A percentile compares a stretch with the other conserved stretches of the same genome.
Conservation (phyloP, 1,140 invertebrate genomes). For the Drosophila rufa region DNA sequence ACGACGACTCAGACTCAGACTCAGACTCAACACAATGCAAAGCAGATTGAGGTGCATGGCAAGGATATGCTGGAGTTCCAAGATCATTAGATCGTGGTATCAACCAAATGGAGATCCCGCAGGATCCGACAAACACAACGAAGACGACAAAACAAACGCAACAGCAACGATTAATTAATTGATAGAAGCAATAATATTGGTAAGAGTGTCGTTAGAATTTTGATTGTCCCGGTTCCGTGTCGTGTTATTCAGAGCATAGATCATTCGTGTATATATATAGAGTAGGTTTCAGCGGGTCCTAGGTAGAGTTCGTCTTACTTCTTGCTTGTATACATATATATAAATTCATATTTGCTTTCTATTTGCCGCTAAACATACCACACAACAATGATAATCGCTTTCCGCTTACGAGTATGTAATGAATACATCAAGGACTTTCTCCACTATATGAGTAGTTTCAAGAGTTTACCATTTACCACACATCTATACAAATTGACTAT, state of each 20-base stretch:
- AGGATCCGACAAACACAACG: constrained; percentile 47
- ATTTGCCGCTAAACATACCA: constrained; percentile 65
- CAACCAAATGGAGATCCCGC: not conserved
- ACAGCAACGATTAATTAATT: constrained; percentile 35
- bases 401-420: constrained; percentile 41
- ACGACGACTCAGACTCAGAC: constrained; percentile 19
- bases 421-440: constrained; percentile 35
- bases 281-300: constrained; percentile 38
- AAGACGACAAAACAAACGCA: constrained; percentile 47
- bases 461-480: constrained; percentile 56
- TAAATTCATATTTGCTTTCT: constrained; percentile 58
- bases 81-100: constrained; percentile 24
- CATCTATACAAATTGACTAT: constrained; percentile 71
- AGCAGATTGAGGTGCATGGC: constrained; percentile 44
- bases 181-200: constrained; percentile 36
- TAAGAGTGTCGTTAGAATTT: constrained; percentile 74
- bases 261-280: constrained; percentile 44
- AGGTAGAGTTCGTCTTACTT: constrained; percentile 37
- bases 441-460: constrained; percentile 35
- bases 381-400: constrained; percentile 76
- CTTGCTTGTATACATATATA: constrained; percentile 47
- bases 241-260: constrained; percentile 61
- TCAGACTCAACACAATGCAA: constrained; percentile 35
- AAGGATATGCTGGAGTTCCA: constrained; percentile 41
- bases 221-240: constrained; percentile 80